Evolutionary conservation across 2,797 vertebrate species (phyloP).

Genomic region (Telmatherina bonti): DNA sequence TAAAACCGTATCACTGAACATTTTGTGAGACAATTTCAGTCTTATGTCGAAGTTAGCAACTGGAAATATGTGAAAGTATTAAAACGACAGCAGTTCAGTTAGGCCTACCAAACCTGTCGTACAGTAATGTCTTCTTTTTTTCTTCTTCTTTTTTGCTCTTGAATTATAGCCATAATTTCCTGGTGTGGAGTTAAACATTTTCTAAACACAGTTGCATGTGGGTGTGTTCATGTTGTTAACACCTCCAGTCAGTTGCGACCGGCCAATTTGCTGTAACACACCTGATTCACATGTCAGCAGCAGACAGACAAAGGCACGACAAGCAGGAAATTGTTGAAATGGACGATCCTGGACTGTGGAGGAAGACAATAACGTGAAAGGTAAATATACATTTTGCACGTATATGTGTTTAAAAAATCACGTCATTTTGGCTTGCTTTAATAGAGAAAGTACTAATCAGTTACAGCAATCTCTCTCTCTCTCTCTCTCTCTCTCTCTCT

Average conservation of each 20-base stretch:
- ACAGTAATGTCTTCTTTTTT: not conserved
- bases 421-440: too few relatives aligned
- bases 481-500: too few relatives aligned
- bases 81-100: too few relatives aligned
- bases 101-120: too few relatives aligned
- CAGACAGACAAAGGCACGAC: not conserved
- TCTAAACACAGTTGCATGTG: not conserved
- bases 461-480: too few relatives aligned
- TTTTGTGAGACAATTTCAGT: too few relatives aligned
- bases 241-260: too few relatives aligned
- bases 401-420: not conserved
- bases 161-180: not conserved
- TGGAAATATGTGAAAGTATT: too few relatives aligned
- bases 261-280: not conserved
- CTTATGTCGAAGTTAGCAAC: too few relatives aligned
- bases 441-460: not conserved
- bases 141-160: too few relatives aligned
- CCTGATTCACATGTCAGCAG: not conserved
- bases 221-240: constrained; percentile 18
- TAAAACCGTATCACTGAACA: too few relatives aligned
- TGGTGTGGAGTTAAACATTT: not conserved
- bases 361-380: not conserved
- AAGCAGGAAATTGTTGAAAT: not conserved
- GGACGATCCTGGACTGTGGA: not conserved
- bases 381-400: constrained; percentile 21